These are phyloP conservation scores for Tinamus major DNA, from an alignment of 2,797 vertebrate genomes.

Conservation along the genomic window DNA sequence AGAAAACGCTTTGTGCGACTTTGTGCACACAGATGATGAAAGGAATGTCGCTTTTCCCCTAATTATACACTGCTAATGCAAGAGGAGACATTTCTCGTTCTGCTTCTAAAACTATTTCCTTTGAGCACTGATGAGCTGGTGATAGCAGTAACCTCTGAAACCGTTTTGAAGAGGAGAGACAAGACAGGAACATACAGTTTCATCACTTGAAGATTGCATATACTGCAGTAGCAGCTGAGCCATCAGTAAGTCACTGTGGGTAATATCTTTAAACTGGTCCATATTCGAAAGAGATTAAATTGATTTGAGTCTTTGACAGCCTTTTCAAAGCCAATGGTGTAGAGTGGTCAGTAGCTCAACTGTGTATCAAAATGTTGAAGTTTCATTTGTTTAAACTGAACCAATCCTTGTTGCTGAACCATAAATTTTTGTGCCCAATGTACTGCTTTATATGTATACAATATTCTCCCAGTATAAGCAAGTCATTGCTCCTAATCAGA, in stretches of 20 bases:
- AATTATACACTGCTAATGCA: conserved; percentile 57
- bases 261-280: conserved; percentile 41
- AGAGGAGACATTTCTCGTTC: conserved; percentile 68
- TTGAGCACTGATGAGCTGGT: conserved; percentile 44
- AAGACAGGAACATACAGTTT: conserved; percentile 38
- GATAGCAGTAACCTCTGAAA: conserved; percentile 66
- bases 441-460: neutral
- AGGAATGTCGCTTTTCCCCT: conserved; percentile 64
- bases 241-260: conserved; percentile 36
- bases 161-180: conserved; percentile 27
- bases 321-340: neutral
- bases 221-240: conserved; percentile 46
- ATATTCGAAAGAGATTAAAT: conserved; percentile 57
- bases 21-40: conserved; percentile 50
- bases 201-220: conserved; percentile 26
- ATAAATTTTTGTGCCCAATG: neutral
- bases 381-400: neutral
- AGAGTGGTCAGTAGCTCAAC: conserved; percentile 17
- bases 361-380: neutral
- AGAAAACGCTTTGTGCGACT: conserved; percentile 57
- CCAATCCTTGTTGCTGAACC: too few relatives aligned
- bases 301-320: neutral
- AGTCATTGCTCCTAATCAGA: conserved; percentile 19
- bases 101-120: conserved; percentile 70
- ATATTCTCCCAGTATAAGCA: neutral